phyloP scores from a whole-genome alignment of 2,797 vertebrate genomes.

The Pitangus sulphuratus region DNA sequence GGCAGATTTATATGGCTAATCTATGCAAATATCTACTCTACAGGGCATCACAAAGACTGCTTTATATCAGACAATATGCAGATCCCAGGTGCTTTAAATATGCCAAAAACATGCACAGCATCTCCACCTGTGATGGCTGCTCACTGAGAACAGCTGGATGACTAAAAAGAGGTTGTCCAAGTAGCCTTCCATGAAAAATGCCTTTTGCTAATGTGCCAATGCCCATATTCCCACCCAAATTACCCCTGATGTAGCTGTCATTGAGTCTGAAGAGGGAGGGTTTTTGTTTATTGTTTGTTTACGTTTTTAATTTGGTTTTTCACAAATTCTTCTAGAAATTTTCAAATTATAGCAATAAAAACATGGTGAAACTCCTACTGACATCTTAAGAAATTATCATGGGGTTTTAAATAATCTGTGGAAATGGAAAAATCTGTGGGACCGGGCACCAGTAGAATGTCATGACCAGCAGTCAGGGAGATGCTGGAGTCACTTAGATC shows the following conservation, averaged over 20 bases:
- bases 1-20: slow-evolving; percentile 71
- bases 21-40: slow-evolving; percentile 71
- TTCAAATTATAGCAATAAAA: not conserved
- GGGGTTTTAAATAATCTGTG: not conserved
- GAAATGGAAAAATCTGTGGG: not conserved
- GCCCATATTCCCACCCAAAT: not conserved
- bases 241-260: slow-evolving; percentile 1
- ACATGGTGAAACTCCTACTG: not conserved
- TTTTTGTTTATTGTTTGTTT: not conserved
- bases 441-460: not conserved
- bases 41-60: slow-evolving; percentile 63
- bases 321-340: not conserved
- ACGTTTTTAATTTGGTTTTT: not conserved
- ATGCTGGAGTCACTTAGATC: not conserved
- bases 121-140: slow-evolving; percentile 52
- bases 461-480: not conserved
- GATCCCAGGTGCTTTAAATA: slow-evolving; percentile 65
- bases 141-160: slow-evolving; percentile 38
- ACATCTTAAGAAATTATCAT: not conserved
- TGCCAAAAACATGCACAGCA: slow-evolving; percentile 19
- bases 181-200: slow-evolving; percentile 23
- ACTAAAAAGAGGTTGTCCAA: slow-evolving; percentile 33
- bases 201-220: slow-evolving; percentile 13
- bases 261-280: not conserved
- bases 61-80: slow-evolving; percentile 32